Conservation (phyloP, 2,797 vertebrate genomes). For the Lophotriccus pileatus region DNA sequence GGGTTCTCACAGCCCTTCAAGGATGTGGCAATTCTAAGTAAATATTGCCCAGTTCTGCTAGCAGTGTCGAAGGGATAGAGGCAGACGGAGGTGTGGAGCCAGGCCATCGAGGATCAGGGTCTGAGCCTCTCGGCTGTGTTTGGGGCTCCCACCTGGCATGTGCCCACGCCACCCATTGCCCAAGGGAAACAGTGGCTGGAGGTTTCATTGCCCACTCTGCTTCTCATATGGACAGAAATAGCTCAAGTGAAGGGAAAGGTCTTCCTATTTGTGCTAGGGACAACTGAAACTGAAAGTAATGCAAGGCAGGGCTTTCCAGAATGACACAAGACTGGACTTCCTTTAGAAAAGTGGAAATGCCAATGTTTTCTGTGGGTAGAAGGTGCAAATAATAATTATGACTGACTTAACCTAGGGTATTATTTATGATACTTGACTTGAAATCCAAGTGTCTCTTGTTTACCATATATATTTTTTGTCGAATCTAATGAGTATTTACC, state of each 20-base stretch:
- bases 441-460: not conserved
- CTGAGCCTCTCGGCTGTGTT: accelerated
- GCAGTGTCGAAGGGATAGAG: not conserved
- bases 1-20: not conserved
- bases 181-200: not conserved
- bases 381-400: not conserved
- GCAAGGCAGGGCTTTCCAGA: not conserved
- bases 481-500: not conserved
- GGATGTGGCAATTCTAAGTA: not conserved
- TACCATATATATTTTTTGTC: not conserved
- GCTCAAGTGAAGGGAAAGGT: accelerated
- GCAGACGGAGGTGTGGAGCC: not conserved
- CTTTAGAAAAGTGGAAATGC: not conserved
- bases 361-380: not conserved
- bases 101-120: accelerated
- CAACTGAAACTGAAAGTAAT: constrained; percentile 39
- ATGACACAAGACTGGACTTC: not conserved
- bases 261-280: not conserved
- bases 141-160: accelerated
- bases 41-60: not conserved
- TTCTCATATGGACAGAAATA: accelerated
- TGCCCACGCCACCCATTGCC: accelerated
- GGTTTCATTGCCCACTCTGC: not conserved
- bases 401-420: not conserved
- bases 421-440: not conserved